Evolutionary conservation across 2,888 invertebrate genomes (phyloP), one percentile per base, ranked within the genome.

Genomic region (Oligia latruncula): DNA sequence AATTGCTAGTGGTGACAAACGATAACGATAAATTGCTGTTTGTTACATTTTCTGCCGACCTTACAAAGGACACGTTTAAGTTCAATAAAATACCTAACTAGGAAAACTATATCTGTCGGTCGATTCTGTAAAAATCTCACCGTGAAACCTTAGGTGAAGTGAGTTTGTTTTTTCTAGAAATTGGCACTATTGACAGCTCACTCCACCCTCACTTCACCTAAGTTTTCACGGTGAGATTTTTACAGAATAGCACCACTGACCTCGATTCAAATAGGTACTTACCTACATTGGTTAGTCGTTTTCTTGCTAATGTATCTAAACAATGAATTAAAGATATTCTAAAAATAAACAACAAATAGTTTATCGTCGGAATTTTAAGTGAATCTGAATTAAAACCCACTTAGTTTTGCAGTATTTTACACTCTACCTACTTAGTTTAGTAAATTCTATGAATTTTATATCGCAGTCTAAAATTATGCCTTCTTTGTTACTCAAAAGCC

Each of bases 31-130:
- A 62, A 58, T 62, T 43, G 65, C 40, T 29, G 60, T 55, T 74
- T 55, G 49, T 76, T 20, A 46, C 13, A 72, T 65, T 77, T 52
- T 74, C 46, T 49, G 17, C 8, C 13, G 71, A 80, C 74, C 68
- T 76, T 58, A 68, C 17, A 68, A 78, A 78, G 66, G 72, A 80
- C 83, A 80, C 43, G 80, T 77, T 71, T 77, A 46, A 71, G 35
- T 67, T 71, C 20, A 77, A 75, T 75, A 20, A 62, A 64, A 64
- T 74, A 78, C 71, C 60, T 81, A 79, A 80, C 74, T 66, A 81
- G 80, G 81, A 84, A 84, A 78, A 68, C 79, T 72, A 40, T 74
- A 43, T n/a, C 17, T n/a, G n/a, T n/a, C n/a, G n/a, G n/a, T n/a
- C n/a, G n/a, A n/a, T n/a, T n/a, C n/a, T n/a, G n/a, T n/a, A n/a